Conservation (phyloP, 2,113 vertebrate genomes). For the Spizaetus ornatus region DNA sequence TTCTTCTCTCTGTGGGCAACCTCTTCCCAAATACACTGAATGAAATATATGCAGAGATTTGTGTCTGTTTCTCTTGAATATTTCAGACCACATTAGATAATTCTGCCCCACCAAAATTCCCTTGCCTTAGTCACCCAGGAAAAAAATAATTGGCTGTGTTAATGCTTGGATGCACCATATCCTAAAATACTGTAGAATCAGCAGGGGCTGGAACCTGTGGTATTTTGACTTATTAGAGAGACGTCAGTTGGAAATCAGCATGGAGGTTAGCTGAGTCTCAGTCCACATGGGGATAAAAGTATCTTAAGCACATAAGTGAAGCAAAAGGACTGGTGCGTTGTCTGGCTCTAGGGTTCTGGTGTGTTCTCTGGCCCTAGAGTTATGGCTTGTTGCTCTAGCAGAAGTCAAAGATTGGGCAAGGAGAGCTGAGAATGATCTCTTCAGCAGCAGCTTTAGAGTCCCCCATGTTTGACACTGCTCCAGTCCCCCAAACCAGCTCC, state of each 20-base stretch:
- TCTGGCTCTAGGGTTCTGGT: neutral
- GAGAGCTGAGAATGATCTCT: neutral
- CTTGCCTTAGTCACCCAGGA: neutral
- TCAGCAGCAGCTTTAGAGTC: neutral
- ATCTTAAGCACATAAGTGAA: neutral
- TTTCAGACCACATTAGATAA: neutral
- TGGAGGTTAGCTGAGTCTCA: neutral
- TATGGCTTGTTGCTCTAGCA: neutral
- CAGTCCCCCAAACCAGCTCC: neutral
- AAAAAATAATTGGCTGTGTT: neutral
- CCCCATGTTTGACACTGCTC: accelerated
- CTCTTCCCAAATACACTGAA: constrained; percentile 17
- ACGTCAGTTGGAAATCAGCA: neutral
- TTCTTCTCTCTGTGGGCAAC: constrained; percentile 2
- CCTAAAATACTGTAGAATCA: neutral
- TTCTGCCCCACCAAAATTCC: neutral
- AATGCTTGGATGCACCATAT: neutral
- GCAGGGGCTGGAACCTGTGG: neutral
- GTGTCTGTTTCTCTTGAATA: neutral
- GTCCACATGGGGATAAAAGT: neutral
- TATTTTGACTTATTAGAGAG: neutral
- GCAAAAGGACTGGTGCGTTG: neutral
- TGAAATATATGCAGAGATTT: neutral
- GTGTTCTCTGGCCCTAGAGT: neutral
- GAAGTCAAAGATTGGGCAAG: neutral